These are phyloP conservation scores for Polydrusus cervinus DNA, from an alignment of 2,888 invertebrate genomes.

Conservation along the genomic window DNA sequence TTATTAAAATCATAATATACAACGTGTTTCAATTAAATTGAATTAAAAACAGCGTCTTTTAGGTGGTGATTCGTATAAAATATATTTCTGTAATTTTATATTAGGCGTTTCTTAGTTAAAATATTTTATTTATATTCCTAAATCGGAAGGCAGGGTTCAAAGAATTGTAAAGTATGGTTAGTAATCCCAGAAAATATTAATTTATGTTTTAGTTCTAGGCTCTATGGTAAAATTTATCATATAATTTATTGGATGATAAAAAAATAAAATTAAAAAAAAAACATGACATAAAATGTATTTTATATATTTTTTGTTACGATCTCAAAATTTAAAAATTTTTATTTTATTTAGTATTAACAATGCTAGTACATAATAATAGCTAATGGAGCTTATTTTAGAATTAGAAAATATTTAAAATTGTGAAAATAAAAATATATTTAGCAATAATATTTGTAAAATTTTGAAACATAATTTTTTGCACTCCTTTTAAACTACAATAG, in stretches of 20 bases:
- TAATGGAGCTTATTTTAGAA: conserved; percentile 9
- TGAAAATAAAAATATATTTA: neutral
- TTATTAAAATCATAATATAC: neutral
- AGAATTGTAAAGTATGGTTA: conserved; percentile 13
- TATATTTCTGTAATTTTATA: too few relatives aligned
- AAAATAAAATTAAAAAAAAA: conserved; percentile 40
- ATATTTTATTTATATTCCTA: conserved; percentile 25
- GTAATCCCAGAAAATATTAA: conserved; percentile 14
- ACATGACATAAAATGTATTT: conserved; percentile 44
- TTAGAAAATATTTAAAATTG: neutral
- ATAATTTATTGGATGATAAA: conserved; percentile 12
- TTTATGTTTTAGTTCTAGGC: conserved; percentile 13
- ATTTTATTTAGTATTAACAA: conserved; percentile 28
- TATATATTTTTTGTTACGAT: conserved; percentile 39
- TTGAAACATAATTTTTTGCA: neutral
- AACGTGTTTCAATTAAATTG: neutral
- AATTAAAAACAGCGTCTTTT: too few relatives aligned
- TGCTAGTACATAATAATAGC: neutral
- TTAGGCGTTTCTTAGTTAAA: neutral
- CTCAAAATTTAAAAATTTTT: conserved; percentile 37
- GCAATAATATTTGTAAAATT: neutral
- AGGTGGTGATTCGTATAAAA: too few relatives aligned
- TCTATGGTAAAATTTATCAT: conserved; percentile 3
- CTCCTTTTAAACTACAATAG: too few relatives aligned
- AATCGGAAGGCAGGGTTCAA: conserved; percentile 46